phyloP scores from a whole-genome alignment of 2,797 vertebrate species.

The Pelodytes ibericus region DNA sequence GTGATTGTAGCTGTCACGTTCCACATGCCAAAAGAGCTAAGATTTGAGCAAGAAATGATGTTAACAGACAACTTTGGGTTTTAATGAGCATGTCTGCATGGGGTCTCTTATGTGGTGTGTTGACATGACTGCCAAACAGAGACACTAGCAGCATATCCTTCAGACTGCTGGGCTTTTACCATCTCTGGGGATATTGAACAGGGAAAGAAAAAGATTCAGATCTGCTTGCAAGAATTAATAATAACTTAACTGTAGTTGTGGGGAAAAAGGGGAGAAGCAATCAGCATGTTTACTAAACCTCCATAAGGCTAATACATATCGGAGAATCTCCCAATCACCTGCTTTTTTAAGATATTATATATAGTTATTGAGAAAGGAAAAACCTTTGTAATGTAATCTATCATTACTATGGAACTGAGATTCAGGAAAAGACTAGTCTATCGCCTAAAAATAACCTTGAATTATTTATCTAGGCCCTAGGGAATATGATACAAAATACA shows the following conservation, averaged over 20 bases:
- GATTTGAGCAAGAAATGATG: slow-evolving; percentile 50
- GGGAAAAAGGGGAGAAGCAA: slow-evolving; percentile 17
- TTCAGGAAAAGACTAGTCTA: background rate
- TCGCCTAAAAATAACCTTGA: background rate
- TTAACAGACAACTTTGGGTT: slow-evolving; percentile 30
- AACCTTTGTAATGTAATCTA: background rate
- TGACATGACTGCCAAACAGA: slow-evolving; percentile 44
- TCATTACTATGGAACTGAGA: background rate
- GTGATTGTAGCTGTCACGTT: slow-evolving; percentile 49
- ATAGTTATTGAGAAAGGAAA: background rate
- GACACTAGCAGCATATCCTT: slow-evolving; percentile 27
- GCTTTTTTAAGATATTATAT: background rate
- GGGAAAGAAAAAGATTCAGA: slow-evolving; percentile 4
- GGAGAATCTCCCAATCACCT: slow-evolving; percentile 3
- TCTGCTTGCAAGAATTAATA: slow-evolving; percentile 17
- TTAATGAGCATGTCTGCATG: slow-evolving; percentile 48
- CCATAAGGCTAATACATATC: background rate
- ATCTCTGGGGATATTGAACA: slow-evolving; percentile 20
- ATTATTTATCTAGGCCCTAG: background rate
- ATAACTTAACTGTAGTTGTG: slow-evolving; percentile 12
- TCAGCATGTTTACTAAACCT: slow-evolving; percentile 13
- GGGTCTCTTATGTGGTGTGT: slow-evolving; percentile 38
- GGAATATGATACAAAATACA: background rate
- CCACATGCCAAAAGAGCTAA: slow-evolving; percentile 47
- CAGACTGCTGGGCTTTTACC: slow-evolving; percentile 30